Evolutionary conservation across 1,140 invertebrate genomes (phyloP).

Genomic region (Calycopis cecrops): DNA sequence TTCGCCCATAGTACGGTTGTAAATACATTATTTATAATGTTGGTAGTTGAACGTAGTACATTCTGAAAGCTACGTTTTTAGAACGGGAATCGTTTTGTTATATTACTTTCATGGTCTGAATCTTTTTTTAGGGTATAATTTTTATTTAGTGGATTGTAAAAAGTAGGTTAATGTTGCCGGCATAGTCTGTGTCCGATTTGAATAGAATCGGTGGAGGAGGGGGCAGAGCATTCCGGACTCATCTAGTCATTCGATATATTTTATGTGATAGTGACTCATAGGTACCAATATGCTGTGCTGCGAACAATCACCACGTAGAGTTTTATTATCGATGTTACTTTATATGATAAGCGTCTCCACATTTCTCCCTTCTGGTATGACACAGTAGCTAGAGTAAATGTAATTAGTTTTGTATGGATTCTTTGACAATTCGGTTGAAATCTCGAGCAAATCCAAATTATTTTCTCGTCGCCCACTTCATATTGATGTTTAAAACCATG

Average conservation of each 20-base stretch:
- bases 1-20: conserved; percentile 60
- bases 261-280: conserved; percentile 53
- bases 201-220: neutral
- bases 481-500: conserved; percentile 58
- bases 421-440: conserved; percentile 16
- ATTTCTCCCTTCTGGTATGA: conserved; percentile 34
- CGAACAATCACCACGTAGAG: conserved; percentile 49
- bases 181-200: conserved; percentile 21
- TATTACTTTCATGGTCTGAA: conserved; percentile 25
- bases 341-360: conserved; percentile 20
- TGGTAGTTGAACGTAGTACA: conserved; percentile 52
- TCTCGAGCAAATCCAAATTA: conserved; percentile 1
- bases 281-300: conserved; percentile 40
- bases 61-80: conserved; percentile 5
- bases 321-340: conserved; percentile 46
- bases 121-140: conserved; percentile 25
- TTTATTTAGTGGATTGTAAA: conserved; percentile 61
- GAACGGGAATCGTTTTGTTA: conserved; percentile 11
- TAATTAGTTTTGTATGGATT: conserved; percentile 54
- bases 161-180: conserved; percentile 63
- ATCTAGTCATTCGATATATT: conserved; percentile 58
- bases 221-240: conserved; percentile 40
- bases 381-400: conserved; percentile 63
- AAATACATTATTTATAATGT: conserved; percentile 59
- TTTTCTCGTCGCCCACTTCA: conserved; percentile 52